A percentile compares a stretch with the other conserved stretches of the same genome.
Evolutionary conservation across 2,113 vertebrate species (phyloP).

Genomic region (Spea bombifrons): DNA sequence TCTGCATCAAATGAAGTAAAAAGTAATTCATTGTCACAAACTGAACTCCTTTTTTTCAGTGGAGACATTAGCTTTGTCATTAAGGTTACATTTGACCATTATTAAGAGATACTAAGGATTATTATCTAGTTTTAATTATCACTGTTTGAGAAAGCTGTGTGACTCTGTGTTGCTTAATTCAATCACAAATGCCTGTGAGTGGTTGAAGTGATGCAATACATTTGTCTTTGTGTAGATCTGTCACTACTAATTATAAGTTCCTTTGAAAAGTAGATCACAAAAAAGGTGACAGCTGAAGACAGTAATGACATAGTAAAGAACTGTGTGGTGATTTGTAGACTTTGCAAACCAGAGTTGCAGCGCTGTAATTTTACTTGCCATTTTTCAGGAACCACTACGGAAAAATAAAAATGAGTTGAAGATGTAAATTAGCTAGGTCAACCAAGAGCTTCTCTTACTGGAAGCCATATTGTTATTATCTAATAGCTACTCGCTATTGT

Average conservation of each 20-base stretch:
- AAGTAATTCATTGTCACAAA: constrained; percentile 22
- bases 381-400: constrained; percentile 14
- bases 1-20: constrained; percentile 24
- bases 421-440: not conserved
- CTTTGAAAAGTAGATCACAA: constrained; percentile 40
- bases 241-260: constrained; percentile 49
- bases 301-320: constrained; percentile 30
- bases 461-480: not conserved
- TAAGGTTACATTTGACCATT: constrained; percentile 40
- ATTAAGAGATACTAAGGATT: constrained; percentile 34
- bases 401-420: constrained; percentile 5
- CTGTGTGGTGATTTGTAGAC: constrained; percentile 35
- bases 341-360: constrained; percentile 33
- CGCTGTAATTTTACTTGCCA: constrained; percentile 17
- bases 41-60: not conserved
- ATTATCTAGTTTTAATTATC: constrained; percentile 47
- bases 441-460: not conserved
- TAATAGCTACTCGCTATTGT: not conserved
- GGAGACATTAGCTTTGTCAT: constrained; percentile 42
- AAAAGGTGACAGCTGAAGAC: constrained; percentile 28
- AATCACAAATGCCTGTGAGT: constrained; percentile 49
- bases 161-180: constrained; percentile 37
- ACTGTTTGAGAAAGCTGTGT: constrained; percentile 43
- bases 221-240: constrained; percentile 38
- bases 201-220: constrained; percentile 39